These are phyloP conservation scores for Chloroceryle inda DNA, from an alignment of 2,797 vertebrate genomes.

Conservation along the genomic window DNA sequence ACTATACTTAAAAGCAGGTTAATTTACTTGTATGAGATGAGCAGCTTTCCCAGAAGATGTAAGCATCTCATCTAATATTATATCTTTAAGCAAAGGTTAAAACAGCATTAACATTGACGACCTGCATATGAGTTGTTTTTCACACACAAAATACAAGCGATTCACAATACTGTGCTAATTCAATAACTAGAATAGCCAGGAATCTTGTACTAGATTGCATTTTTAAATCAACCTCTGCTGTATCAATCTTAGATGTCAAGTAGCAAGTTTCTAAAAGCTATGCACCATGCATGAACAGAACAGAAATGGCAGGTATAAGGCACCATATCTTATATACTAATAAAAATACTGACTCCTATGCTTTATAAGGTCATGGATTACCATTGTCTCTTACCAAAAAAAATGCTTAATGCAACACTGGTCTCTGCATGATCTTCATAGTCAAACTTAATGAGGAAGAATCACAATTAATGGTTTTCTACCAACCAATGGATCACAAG, in stretches of 20 bases:
- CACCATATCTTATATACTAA: constrained; percentile 49
- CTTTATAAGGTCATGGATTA: constrained; percentile 58
- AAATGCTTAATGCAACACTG: constrained; percentile 39
- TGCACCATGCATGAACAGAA: neutral
- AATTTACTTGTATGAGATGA: neutral
- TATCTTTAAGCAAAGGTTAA: constrained; percentile 55
- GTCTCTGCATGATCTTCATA: constrained; percentile 27
- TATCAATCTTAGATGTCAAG: constrained; percentile 49
- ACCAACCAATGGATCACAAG: constrained; percentile 34
- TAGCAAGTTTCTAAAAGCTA: neutral
- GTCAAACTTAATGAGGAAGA: constrained; percentile 47
- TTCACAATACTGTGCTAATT: constrained; percentile 61
- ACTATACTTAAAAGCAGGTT: neutral
- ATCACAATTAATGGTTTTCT: constrained; percentile 61
- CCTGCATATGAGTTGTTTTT: constrained; percentile 33
- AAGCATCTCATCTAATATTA: constrained; percentile 5
- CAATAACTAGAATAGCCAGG: constrained; percentile 48
- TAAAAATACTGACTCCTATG: constrained; percentile 31
- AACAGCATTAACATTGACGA: constrained; percentile 43
- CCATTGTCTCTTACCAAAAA: neutral
- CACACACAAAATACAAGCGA: constrained; percentile 2
- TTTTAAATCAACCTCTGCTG: constrained; percentile 40
- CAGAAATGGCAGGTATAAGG: constrained; percentile 27
- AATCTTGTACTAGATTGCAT: constrained; percentile 5
- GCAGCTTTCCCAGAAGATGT: neutral